Evolutionary conservation across 2,113 vertebrate species (phyloP), one percentile per base, ranked within the genome.

Genomic region (Hippocampus barbouri): DNA sequence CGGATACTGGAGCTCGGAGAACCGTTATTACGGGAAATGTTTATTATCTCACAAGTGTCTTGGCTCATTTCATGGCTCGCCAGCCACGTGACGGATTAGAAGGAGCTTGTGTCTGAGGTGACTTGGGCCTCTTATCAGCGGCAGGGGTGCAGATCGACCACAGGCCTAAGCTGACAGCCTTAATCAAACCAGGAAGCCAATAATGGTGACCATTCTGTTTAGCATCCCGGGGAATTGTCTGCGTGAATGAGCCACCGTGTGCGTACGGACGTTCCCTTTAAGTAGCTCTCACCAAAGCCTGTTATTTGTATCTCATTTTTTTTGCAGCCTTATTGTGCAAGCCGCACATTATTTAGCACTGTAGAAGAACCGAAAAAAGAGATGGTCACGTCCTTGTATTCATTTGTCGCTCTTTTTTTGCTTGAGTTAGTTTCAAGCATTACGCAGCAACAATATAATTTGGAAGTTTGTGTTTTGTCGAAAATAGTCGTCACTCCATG

Each of bases 41-140:
- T 75, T 49, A 73, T 79, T 62, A 82, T 72, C 72, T 75, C 64
- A 67, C 70, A 73, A 27, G 63, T 61, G 34, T 72, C 79, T 12
- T 8, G 77, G 49, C 80, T 84, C 74, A 87, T 87, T 87, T 87
- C 81, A 87, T 34, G 80, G 83, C 74, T 75, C 74, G 70, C 21
- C 47, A 18, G 64, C 20, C 83, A 53, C 59, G 76, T 68, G 79
- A 54, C 54, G 85, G 83, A 86, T 86, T 86, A 85, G 72, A 78
- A 81, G 72, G 73, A 70, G 76, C 69, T 84, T 2, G 75, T 77
- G 85, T 89, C 82, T 75, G 79, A 72, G 75, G 79, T 85, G 78
- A 86, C 88, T 86, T 83, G 83, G 73, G 38, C 64, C 70, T 80
- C 78, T 89, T 89, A 85, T 85, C 88, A 30, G 75, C 7, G 8